Base-by-base conservation (phyloP, 2,888 invertebrate species). In the Saturnia japonica region DNA sequence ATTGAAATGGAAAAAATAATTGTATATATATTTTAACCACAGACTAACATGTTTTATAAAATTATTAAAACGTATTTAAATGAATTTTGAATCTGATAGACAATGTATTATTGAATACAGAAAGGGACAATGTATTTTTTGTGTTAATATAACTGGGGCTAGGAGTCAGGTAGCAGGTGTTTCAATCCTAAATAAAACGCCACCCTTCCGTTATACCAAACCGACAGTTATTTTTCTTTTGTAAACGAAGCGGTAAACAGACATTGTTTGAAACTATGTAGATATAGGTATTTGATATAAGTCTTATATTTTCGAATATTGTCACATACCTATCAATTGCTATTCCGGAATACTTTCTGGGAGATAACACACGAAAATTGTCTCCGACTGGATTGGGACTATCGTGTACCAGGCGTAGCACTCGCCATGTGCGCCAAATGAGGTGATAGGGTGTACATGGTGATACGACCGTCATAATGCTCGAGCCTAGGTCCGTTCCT, bases 101-200 rank as follows among this genome's bases (percentile, higher is more conserved):
- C 12, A 57, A 4, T 54, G 19, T 54, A 16, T 34, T 34, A 34
- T 6, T 8, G 43, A 51, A 51, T 51, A 16, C 57, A 25, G 16
- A 25, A 57, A 57, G 25, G 1, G 22, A 57, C 57, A 34, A 34
- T 57, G 57, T 34, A 22, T 62, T 40, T 62, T 62, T 62, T 62
- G 16, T 28, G 19, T 64, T 40, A 40, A 34, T 19, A n/a, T n/a
- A 64, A 40, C 64, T 40, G 64, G 64, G 64, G 64, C n/a, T 19
- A 34, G 22, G n/a, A 16, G 70, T 74, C 86, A 88, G 88, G 89
- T 87, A 88, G 87, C 88, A 89, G 88, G 88, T 89, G 88, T 78
- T 76, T 72, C 70, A 60, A 72, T 79, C 79, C 77, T 74, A 74
- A 76, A 72, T 70, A 76, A 76, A 73, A 74, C 57, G 57, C 74